Evolutionary conservation across 2,113 vertebrate species (phyloP), one percentile per base, ranked within the genome.

Genomic region (Paramisgurnus dabryanus): DNA sequence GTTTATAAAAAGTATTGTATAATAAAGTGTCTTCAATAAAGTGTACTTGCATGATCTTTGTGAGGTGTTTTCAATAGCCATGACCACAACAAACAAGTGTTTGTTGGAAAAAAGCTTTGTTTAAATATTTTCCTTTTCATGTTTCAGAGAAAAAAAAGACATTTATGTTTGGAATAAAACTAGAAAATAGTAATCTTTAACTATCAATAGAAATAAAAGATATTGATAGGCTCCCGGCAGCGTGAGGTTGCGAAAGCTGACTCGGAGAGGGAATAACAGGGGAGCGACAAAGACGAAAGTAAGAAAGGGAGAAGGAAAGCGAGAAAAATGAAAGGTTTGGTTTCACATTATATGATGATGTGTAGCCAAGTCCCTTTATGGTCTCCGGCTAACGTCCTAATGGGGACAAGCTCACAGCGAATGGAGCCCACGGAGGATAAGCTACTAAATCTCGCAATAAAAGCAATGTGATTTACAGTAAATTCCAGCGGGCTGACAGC

Each of bases 391-490:
- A 95, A 96, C 95, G 95, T 96, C 96, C 97, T 98, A 98, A 99
- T 98, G 96, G 97, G 96, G 95, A 97, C 95, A 95, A 96, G 95
- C 96, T 98, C 95, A 93, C 95, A 98, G 97, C 97, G 98, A 97
- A 97, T 96, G 95, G 96, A 96, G 94, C 95, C 96, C 95, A 95
- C 94, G 93, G 96, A 97, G 98, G 96, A 98, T 98, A 97, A 98
- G 95, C 95, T 96, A 96, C 96, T 98, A 98, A 98, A 98, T 98
- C 98, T 98, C 95, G 96, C 97, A 98, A 98, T 99, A 98, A 99
- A 99, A 98, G 96, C 97, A 95, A 95, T 96, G 95, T 98, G 98
- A 99, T 99, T 99, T 99, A 98, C 98, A 98, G 97, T 98, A 97
- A 98, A 98, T 97, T 98, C 95, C 95, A 95, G 94, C 94, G 95